Percentiles rank a stretch among this genome's conserved stretches.
phyloP scores from a whole-genome alignment of 2,113 vertebrate species.

The Helogale parvula region DNA sequence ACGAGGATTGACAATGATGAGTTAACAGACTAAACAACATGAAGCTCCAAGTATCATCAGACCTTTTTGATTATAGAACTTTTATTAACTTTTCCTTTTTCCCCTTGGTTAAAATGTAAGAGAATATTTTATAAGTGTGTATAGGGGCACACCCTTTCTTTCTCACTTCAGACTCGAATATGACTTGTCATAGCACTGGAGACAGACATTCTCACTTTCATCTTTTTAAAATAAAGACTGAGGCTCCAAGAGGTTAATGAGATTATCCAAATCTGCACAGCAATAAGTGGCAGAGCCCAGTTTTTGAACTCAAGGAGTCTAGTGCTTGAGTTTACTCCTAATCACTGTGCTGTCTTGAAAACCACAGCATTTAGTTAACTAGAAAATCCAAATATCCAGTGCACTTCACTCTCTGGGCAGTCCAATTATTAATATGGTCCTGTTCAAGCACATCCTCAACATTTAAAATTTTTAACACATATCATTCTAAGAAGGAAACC shows the following conservation, averaged over 20 bases:
- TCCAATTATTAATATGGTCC: not conserved
- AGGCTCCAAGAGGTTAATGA: not conserved
- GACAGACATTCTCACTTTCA: not conserved
- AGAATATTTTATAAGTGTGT: not conserved
- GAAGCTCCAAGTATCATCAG: not conserved
- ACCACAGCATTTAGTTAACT: not conserved
- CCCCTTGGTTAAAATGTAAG: not conserved
- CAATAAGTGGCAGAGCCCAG: not conserved
- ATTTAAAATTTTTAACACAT: slow-evolving; percentile 32
- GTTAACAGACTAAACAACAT: not conserved
- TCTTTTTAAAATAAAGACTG: not conserved
- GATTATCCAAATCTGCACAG: not conserved
- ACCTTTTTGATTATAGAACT: not conserved
- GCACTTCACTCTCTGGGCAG: not conserved
- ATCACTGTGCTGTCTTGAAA: not conserved
- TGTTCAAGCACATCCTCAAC: not conserved
- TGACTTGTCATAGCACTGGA: not conserved
- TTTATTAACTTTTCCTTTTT: slow-evolving; percentile 13
- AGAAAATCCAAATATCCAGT: not conserved
- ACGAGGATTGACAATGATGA: not conserved
- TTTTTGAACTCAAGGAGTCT: not conserved
- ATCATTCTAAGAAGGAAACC: slow-evolving; percentile 19
- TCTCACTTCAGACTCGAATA: not conserved
- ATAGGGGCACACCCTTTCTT: not conserved
- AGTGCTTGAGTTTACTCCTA: not conserved